phyloP scores from a whole-genome alignment of 2,797 vertebrate species.

The Crenuchus spilurus region DNA sequence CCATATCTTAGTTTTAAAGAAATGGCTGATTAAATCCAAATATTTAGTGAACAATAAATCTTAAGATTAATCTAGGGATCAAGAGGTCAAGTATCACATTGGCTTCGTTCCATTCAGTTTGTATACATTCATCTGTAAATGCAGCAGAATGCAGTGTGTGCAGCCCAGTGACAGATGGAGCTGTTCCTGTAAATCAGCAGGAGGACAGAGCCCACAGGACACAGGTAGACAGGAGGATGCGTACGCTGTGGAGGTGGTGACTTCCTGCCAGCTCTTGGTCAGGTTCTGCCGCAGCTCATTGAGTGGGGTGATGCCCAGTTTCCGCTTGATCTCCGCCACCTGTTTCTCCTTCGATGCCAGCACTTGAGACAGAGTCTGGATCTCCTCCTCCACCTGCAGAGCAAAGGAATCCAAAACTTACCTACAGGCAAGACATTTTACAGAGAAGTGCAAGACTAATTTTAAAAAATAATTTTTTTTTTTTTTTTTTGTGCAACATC shows the following conservation, averaged over 20 bases:
- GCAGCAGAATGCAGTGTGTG: slow-evolving; percentile 4
- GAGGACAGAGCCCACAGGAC: slow-evolving; percentile 9
- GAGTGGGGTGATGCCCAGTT: slow-evolving; percentile 89
- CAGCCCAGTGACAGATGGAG: slow-evolving; percentile 47
- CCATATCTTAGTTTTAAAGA: no score
- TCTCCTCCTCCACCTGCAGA: slow-evolving; percentile 93
- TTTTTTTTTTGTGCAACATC: neutral
- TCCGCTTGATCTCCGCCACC: slow-evolving; percentile 89
- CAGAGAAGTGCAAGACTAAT: neutral
- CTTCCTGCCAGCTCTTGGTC: slow-evolving; percentile 91
- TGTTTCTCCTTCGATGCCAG: slow-evolving; percentile 91
- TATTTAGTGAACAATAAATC: no score
- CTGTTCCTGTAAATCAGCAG: slow-evolving; percentile 11
- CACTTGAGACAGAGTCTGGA: slow-evolving; percentile 92
- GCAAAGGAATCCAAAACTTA: slow-evolving; percentile 21
- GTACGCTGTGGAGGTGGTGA: slow-evolving; percentile 91
- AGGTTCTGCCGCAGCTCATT: slow-evolving; percentile 93
- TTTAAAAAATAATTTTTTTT: neutral
- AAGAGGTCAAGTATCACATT: no score
- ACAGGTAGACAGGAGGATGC: slow-evolving; percentile 60
- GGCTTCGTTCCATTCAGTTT: slow-evolving; percentile 3
- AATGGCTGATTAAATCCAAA: no score
- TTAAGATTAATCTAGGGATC: no score
- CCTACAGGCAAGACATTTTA: slow-evolving; percentile 1
- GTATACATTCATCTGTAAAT: neutral